Evolutionary conservation across 1,140 invertebrate genomes (phyloP).

Genomic region (Anagrus nilaparvatae): DNA sequence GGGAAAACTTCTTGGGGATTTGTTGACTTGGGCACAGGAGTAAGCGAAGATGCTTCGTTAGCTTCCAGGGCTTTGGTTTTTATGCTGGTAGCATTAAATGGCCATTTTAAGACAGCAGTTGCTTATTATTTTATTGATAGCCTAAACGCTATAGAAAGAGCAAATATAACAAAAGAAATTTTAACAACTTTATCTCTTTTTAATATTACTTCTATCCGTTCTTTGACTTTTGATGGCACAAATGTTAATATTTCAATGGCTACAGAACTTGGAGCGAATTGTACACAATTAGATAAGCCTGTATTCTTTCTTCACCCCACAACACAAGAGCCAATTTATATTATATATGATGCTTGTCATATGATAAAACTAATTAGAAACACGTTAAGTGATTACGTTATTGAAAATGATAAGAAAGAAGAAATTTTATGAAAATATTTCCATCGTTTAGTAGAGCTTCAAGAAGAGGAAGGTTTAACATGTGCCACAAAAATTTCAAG

Average conservation of each 20-base stretch:
- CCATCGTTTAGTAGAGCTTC: constrained; percentile 10
- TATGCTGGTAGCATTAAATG: constrained; percentile 5
- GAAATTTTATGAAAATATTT: constrained; percentile 18
- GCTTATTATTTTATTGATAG: not conserved
- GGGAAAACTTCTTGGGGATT: not conserved
- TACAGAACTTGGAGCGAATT: constrained; percentile 17
- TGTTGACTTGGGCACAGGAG: not conserved
- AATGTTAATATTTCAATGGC: constrained; percentile 9
- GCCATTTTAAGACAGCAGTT: not conserved
- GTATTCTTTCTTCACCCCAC: constrained; percentile 28
- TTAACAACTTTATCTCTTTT: constrained; percentile 9
- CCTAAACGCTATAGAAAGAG: not conserved
- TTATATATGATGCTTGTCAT: constrained; percentile 32
- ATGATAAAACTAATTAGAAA: constrained; percentile 34
- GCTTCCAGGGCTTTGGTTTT: not conserved
- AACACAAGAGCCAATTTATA: constrained; percentile 18
- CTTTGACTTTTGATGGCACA: constrained; percentile 14
- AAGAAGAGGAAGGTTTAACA: constrained; percentile 17
- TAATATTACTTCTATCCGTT: constrained; percentile 7
- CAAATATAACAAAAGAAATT: not conserved
- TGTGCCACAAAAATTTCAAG: constrained; percentile 14
- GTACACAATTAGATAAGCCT: constrained; percentile 15
- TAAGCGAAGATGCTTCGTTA: not conserved
- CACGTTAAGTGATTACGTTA: constrained; percentile 19
- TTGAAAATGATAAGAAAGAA: constrained; percentile 14